A percentile compares a stretch with the other conserved stretches of the same genome.
phyloP scores from a whole-genome alignment of 2,113 vertebrate species.

The Cynopterus brachyotis region DNA sequence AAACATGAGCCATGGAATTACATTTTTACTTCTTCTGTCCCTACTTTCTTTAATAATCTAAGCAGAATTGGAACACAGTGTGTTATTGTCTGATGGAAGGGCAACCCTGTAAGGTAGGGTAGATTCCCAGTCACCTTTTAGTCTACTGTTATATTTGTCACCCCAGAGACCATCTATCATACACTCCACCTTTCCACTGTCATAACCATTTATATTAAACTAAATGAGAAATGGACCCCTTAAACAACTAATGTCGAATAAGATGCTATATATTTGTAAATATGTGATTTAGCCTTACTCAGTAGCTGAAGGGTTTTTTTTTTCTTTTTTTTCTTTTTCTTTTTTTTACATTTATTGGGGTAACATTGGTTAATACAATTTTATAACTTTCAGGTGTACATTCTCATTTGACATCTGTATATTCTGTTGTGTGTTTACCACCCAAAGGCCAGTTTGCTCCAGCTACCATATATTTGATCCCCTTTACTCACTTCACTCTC shows the following conservation, averaged over 20 bases:
- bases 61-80: accelerated
- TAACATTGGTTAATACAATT: too few relatives aligned
- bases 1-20: not conserved
- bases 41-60: not conserved
- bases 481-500: too few relatives aligned
- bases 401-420: too few relatives aligned
- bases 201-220: not conserved
- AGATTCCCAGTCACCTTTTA: not conserved
- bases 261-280: not conserved
- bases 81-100: not conserved
- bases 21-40: not conserved
- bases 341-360: too few relatives aligned
- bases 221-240: not conserved
- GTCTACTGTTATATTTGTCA: not conserved
- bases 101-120: not conserved
- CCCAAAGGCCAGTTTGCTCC: too few relatives aligned
- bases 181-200: not conserved
- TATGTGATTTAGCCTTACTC: not conserved
- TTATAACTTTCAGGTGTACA: too few relatives aligned
- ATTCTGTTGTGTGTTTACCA: too few relatives aligned
- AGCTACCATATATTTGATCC: too few relatives aligned
- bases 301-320: not conserved
- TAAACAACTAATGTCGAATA: not conserved
- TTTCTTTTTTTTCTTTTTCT: not conserved
- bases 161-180: not conserved